These are phyloP conservation scores for Folsomia candida DNA, from an alignment of 2,888 invertebrate genomes.

Conservation along the genomic window DNA sequence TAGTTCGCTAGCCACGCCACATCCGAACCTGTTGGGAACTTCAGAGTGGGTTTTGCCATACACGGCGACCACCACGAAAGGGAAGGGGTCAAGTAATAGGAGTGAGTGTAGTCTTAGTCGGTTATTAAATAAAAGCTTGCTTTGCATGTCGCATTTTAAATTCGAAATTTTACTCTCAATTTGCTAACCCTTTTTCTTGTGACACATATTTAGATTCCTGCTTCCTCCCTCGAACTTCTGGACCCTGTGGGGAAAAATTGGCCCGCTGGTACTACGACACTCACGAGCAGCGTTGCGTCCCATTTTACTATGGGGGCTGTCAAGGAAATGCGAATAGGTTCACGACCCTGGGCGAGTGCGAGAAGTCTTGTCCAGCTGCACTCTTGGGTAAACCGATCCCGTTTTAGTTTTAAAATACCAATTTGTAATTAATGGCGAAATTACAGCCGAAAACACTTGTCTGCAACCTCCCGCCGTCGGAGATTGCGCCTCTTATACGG, in stretches of 20 bases:
- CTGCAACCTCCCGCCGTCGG: conserved; percentile 73
- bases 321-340: conserved; percentile 86
- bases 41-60: background rate
- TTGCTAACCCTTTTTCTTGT: too few species aligned
- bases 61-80: too few species aligned
- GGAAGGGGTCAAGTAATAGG: too few species aligned
- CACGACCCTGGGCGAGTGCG: conserved; percentile 69
- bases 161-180: too few species aligned
- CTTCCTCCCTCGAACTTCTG: conserved; percentile 69
- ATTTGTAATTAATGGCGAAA: too few species aligned
- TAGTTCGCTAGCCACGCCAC: too few species aligned
- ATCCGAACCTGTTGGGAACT: background rate
- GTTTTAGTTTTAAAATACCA: too few species aligned
- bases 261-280: conserved; percentile 84
- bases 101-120: too few species aligned
- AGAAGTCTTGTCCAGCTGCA: conserved; percentile 70
- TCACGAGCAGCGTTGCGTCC: conserved; percentile 79
- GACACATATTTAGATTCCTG: conserved; percentile 67
- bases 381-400: conserved; percentile 66
- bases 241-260: conserved; percentile 72
- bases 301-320: conserved; percentile 91
- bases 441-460: conserved; percentile 68
- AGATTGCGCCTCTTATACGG: conserved; percentile 71
- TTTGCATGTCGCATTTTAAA: too few species aligned
- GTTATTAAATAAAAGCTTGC: too few species aligned